phyloP scores from a whole-genome alignment of 2,113 vertebrate genomes.

The Tursiops truncatus region DNA sequence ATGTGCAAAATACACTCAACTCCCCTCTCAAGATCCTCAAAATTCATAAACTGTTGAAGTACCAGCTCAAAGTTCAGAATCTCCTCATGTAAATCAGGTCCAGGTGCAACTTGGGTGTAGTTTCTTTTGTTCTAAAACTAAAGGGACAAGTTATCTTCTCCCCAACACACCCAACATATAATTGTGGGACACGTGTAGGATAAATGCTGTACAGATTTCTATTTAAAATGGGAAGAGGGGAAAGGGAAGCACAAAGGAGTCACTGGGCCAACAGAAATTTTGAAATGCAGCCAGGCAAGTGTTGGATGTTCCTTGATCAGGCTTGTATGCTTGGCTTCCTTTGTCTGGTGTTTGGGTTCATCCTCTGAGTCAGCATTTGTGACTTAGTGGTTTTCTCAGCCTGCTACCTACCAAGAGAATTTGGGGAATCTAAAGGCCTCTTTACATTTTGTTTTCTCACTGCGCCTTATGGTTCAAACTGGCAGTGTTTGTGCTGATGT shows the following conservation, averaged over 20 bases:
- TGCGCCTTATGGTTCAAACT: neutral
- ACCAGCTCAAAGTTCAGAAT: neutral
- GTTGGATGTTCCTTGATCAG: neutral
- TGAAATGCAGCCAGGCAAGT: neutral
- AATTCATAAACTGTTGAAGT: neutral
- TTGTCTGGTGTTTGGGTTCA: neutral
- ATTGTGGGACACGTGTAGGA: neutral
- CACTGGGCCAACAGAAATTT: neutral
- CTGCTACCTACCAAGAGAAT: neutral
- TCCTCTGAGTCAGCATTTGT: neutral
- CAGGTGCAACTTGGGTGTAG: neutral
- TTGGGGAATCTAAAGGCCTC: neutral
- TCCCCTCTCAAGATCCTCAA: neutral
- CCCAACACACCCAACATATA: neutral
- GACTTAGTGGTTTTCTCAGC: neutral
- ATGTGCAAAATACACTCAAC: neutral
- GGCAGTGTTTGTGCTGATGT: neutral
- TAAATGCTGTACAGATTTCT: neutral
- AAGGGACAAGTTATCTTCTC: neutral
- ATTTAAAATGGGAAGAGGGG: neutral
- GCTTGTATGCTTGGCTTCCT: neutral
- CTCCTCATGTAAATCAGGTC: neutral
- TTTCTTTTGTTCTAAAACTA: neutral
- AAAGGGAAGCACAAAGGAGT: neutral
- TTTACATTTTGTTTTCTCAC: constrained; percentile 16